Base-by-base conservation (phyloP, 2,888 invertebrate species). In the Andrena marginata region DNA sequence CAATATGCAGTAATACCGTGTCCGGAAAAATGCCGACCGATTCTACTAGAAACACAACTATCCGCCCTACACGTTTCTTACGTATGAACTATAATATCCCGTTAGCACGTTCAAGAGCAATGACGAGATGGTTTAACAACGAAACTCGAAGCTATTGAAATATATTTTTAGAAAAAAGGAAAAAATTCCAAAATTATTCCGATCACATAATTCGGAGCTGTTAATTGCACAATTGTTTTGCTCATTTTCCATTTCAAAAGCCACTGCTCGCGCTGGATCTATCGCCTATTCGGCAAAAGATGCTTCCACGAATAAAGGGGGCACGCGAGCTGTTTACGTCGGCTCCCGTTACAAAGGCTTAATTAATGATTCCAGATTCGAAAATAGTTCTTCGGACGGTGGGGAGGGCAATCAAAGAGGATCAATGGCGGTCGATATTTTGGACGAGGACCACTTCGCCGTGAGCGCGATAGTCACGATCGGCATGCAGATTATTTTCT, bases 381-480 rank as follows among this genome's bases (percentile, higher is more conserved):
- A 64, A 63, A 80, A 65, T 87, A 86, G 74, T 83, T 85, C 35
- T 59, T 77, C 74, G 31, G 35, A 54, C 33, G 67, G 67, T 13
- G 87, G 62, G 16, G 70, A 64, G 64, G 49, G 68, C 35, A 64
- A 63, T 71, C 64, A 69, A 65, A 54, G 31, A 69, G 80, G 60
- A 82, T 76, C 71, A 78, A 97, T 97, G 97, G 96, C 96, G 93
- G 96, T 97, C 68, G 95, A 95, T 89, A 95, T 98, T 87, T 95
- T 97, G 93, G 98, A 98, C 94, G 96, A 96, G 90, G 97, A 97
- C 94, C 98, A 98, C 94, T 96, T 97, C 93, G 97, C 97, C 86
- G 96, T 98, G 85, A 97, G 97, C 94, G 98, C 97, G 35, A 97
- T 98, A 94, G 97, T 98, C 67, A 97, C 97, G 0, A 96, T 97